These are phyloP conservation scores for Scrobipalpa costella DNA, from an alignment of 2,888 invertebrate genomes.

Conservation along the genomic window DNA sequence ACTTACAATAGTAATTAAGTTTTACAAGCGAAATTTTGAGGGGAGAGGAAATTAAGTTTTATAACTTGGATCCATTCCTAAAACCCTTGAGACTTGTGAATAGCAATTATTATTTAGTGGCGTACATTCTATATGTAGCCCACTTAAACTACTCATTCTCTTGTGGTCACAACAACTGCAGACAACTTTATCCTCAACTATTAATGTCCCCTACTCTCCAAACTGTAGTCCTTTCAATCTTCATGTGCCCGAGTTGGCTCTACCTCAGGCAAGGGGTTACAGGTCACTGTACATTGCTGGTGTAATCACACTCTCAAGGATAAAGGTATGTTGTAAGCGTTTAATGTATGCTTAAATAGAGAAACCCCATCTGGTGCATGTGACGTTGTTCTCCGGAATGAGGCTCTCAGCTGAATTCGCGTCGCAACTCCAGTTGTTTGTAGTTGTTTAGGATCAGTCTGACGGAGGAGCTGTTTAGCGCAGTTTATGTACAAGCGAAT, in stretches of 20 bases:
- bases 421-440: conserved; percentile 23
- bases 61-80: neutral
- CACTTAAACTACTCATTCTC: neutral
- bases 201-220: conserved; percentile 20
- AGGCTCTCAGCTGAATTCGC: neutral
- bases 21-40: too few relatives aligned
- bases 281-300: neutral
- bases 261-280: neutral
- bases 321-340: neutral
- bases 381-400: neutral
- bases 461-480: conserved; percentile 14
- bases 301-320: neutral
- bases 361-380: neutral
- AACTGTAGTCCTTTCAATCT: conserved; percentile 11
- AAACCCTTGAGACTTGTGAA: neutral
- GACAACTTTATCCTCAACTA: conserved; percentile 25
- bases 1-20: too few relatives aligned
- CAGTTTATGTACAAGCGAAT: conserved; percentile 20
- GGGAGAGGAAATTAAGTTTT: neutral
- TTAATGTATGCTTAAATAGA: conserved; percentile 3
- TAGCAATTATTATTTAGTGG: neutral
- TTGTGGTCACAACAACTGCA: conserved; percentile 7
- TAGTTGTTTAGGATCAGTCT: conserved; percentile 24
- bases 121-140: neutral
- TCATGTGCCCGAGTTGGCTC: neutral